phyloP scores from a whole-genome alignment of 2,888 invertebrate species.

The Drosophila paracracens region DNA sequence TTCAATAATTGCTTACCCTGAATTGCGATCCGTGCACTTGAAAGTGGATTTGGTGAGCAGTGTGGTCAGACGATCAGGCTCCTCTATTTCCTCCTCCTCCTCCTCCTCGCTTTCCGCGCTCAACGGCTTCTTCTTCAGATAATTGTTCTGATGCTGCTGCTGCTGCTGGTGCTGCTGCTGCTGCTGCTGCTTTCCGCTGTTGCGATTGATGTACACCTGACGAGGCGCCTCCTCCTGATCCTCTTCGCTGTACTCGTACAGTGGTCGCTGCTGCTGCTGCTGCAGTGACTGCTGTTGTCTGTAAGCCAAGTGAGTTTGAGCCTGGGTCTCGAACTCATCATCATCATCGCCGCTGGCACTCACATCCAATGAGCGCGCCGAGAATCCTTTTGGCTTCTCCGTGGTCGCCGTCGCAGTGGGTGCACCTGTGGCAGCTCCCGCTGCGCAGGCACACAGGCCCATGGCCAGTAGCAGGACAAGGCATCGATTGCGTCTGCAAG shows the following conservation, averaged over 20 bases:
- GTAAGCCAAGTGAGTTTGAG: constrained; percentile 84
- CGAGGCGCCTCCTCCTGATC: constrained; percentile 84
- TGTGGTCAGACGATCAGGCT: constrained; percentile 92
- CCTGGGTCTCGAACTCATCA: constrained; percentile 84
- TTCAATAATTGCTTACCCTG: constrained; percentile 86
- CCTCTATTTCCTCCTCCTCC: constrained; percentile 91
- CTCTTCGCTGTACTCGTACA: constrained; percentile 84
- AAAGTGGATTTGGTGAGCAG: constrained; percentile 94
- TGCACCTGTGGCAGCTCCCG: constrained; percentile 68
- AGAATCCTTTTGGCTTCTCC: constrained; percentile 82
- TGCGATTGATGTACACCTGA: constrained; percentile 80
- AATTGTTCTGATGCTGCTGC: constrained; percentile 65
- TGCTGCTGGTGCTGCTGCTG: constrained; percentile 10
- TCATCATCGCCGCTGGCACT: constrained; percentile 74
- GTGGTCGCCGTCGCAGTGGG: constrained; percentile 77
- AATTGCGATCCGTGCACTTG: constrained; percentile 91
- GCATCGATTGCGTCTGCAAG: constrained; percentile 66
- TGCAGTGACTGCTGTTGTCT: constrained; percentile 70
- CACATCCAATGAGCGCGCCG: constrained; percentile 77
- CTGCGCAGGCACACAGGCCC: constrained; percentile 71
- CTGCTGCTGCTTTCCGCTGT: constrained; percentile 74
- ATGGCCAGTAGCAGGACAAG: constrained; percentile 67
- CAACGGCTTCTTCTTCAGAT: constrained; percentile 75
- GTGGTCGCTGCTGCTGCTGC: constrained; percentile 71
- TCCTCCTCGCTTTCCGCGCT: constrained; percentile 90